Base-by-base conservation (phyloP, 2,797 vertebrate species). In the Oryzias sinensis region DNA sequence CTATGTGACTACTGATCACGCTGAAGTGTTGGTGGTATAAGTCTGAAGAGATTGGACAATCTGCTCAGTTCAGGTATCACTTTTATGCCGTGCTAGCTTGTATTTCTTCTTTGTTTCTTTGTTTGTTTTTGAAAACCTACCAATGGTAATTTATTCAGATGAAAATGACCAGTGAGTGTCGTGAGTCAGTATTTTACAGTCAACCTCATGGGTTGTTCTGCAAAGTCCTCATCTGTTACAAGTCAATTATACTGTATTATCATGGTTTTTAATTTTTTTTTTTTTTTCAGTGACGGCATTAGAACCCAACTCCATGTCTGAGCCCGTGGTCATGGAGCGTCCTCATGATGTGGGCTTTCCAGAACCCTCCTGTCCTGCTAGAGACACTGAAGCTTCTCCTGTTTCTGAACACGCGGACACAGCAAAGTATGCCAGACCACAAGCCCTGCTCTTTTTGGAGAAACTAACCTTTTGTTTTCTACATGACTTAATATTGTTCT, bases 271-370 rank as follows among this genome's bases (percentile, higher is more conserved):
- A 18, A 18, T 16, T 6, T 16, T 44, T 17, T 49, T 18, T 18
- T 14, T 25, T n/a, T 46, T 18, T 53, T 5, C 84, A 93, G 92
- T 93, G 79, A 92, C 83, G 0, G 57, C 29, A 78, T 89, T 90
- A 62, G 91, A 92, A 54, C 56, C 91, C 44, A 44, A 45, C 6
- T 46, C 71, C 70, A 82, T 81, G 86, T 83, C 90, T 2, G 83
- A 87, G 29, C 79, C 80, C 3, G 75, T 64, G 49, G 86, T 70
- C 53, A 80, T 85, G 72, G 89, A 90, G 42, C 65, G 76, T 15
- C 47, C 78, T n/a, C 62, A 57, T 33, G 81, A 82, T 0, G 43
- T 4, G 0, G 74, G 62, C 9, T 27, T 80, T 61, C 66, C 81
- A 51, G 82, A 87, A 76, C 80, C 88, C 0, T 49, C 77, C 40